Evolutionary conservation across 2,888 invertebrate genomes (phyloP).

Genomic region (Eugnorisma glareosa): DNA sequence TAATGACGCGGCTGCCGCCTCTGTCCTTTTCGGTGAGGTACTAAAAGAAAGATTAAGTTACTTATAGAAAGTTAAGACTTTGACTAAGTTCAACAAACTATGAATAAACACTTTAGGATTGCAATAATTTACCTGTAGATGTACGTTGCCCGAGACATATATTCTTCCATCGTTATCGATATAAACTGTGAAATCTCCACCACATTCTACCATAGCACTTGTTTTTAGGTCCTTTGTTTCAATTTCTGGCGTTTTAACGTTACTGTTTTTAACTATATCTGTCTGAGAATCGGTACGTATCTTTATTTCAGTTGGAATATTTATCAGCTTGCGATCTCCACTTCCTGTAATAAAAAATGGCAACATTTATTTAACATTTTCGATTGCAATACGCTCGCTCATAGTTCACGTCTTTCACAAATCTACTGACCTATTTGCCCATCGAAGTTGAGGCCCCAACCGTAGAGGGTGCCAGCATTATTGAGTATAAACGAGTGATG

Average conservation of each 20-base stretch:
- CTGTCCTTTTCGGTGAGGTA: slow-evolving; percentile 90
- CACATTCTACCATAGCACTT: slow-evolving; percentile 91
- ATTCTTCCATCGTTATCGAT: slow-evolving; percentile 92
- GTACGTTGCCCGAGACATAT: slow-evolving; percentile 94
- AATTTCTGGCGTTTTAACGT: slow-evolving; percentile 71
- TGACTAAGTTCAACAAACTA: background rate
- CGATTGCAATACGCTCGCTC: background rate
- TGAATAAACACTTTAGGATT: background rate
- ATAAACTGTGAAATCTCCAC: slow-evolving; percentile 94
- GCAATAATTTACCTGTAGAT: slow-evolving; percentile 75
- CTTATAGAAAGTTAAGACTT: background rate
- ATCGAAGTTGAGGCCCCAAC: slow-evolving; percentile 97
- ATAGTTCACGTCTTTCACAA: background rate
- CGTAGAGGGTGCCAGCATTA: slow-evolving; percentile 93
- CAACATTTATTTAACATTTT: background rate
- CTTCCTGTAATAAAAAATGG: slow-evolving; percentile 80
- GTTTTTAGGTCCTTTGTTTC: slow-evolving; percentile 74
- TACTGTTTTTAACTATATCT: slow-evolving; percentile 74
- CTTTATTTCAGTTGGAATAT: slow-evolving; percentile 90
- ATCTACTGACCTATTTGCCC: slow-evolving; percentile 94
- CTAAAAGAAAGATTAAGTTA: slow-evolving; percentile 84
- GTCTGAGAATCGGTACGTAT: slow-evolving; percentile 80
- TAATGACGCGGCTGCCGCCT: slow-evolving; percentile 91
- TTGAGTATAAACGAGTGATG: slow-evolving; percentile 95
- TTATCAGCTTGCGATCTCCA: slow-evolving; percentile 91